Conservation (phyloP, 2,113 vertebrate genomes). For the Argyrosomus japonicus region DNA sequence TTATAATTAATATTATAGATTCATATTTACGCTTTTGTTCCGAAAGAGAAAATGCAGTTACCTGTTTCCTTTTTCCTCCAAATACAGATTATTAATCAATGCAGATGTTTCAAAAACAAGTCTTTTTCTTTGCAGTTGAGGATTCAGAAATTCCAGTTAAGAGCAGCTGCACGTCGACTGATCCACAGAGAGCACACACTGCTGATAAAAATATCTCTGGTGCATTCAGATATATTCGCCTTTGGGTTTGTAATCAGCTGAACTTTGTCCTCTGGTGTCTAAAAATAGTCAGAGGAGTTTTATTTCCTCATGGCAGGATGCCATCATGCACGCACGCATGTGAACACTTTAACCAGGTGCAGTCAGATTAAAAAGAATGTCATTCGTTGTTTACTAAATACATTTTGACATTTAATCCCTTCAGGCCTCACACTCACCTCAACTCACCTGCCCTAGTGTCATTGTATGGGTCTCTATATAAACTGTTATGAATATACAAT, state of each 20-base stretch:
- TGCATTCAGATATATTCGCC: background rate
- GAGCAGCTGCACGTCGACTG: background rate
- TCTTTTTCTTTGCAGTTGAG: background rate
- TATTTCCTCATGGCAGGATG: background rate
- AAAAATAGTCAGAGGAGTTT: background rate
- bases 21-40: background rate
- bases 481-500: too few relatives aligned
- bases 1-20: too few relatives aligned
- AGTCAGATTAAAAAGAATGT: background rate
- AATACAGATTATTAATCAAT: background rate
- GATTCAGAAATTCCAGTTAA: background rate
- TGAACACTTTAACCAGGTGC: background rate
- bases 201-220: background rate
- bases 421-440: too few relatives aligned
- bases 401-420: background rate
- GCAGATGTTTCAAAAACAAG: background rate
- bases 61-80: background rate
- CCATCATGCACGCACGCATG: background rate
- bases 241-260: background rate
- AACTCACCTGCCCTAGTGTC: background rate
- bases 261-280: background rate
- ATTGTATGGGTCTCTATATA: background rate
- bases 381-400: background rate
- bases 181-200: background rate
- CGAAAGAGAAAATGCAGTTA: background rate